Base-by-base conservation (phyloP, 2,113 vertebrate species). In the Psephotus haematonotus region DNA sequence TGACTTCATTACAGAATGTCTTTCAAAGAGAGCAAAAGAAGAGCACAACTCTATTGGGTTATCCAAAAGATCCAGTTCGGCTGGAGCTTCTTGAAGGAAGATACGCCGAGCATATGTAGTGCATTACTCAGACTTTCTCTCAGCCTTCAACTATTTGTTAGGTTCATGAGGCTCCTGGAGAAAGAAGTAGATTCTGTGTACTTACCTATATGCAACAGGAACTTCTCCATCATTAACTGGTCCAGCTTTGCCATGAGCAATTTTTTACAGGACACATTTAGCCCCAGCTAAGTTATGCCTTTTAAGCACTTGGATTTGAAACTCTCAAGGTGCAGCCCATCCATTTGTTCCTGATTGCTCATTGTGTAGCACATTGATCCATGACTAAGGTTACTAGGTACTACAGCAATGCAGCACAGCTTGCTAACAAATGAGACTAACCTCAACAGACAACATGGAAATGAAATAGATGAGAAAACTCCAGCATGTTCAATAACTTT, bases 351-450 rank as follows among this genome's bases (percentile, higher is more conserved):
- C 76, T 39, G 71, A 83, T 35, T 78, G 77, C 62, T 93, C 93
- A 18, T 28, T 89, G 94, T 49, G 86, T 9, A 74, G 68, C 68
- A 83, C 86, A 83, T 39, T 74, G 92, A 95, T 92, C 90, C 86
- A 5, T 10, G 79, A n/a, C 94, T 63, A 77, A 53, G 82, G 76
- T 77, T 25, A 41, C 25, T 39, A 60, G 92, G 85, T 60, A 18
- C 60, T 60, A 13, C 50, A 49, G 65, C 84, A 86, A 10, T 27
- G 27, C 39, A 41, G 57, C 77, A 59, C 57, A 72, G 86, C 74
- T 75, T 25, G 82, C 41, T 43, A 16, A 77, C 79, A 86, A 77
- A 86, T 11, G 49, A 90, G 75, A 65, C 90, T 53, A 49, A 86
- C 75, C 75, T 94, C 71, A 18, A 13, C 67, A 88, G 69, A n/a